Evolutionary conservation across 2,113 vertebrate species (phyloP), one percentile per base, ranked within the genome.

Genomic region (Ranitomeya imitator): DNA sequence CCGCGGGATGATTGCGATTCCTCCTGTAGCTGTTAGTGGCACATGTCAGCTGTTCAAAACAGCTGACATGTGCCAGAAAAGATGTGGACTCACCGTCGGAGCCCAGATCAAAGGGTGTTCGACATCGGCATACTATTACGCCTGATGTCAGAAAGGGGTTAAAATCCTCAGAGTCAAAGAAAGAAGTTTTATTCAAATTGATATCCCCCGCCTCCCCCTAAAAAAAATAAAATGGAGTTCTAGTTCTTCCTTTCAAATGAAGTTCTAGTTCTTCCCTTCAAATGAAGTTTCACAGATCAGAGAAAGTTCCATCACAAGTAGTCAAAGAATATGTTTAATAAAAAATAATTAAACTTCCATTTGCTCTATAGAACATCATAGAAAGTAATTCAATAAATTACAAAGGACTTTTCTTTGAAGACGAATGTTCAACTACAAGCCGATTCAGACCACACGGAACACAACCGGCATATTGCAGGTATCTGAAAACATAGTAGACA

Each of bases 351-450:
- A 99, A 99, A 99, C 97, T 98, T 99, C 97, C 97, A 97, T 99
- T 98, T 99, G 96, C 97, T 99, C 97, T 99, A 99, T 99, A 99
- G 97, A 99, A 99, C 97, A 99, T 98, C 97, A 99, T 99, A 99
- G 97, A 99, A 99, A 99, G 97, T 97, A 99, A 99, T 97, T 98
- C 97, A 99, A 99, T 99, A 99, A 99, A 99, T 99, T 99, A 99
- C 97, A 99, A 99, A 99, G 96, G 95, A 99, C 97, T 98, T 96
- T 94, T 97, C 96, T 88, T 31, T 88, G 57, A 98, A 98, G 97
- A 98, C 95, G 94, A 92, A 94, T 97, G 95, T 97, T 97, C 95
- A 97, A 98, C 98, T 98, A 99, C 97, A 98, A 97, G 96, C 96
- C 96, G 98, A 96, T 97, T 96, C 93, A 92, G 96, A 99, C 96